Evolutionary conservation across 2,888 invertebrate species (phyloP).

Genomic region (Unio pictorum): DNA sequence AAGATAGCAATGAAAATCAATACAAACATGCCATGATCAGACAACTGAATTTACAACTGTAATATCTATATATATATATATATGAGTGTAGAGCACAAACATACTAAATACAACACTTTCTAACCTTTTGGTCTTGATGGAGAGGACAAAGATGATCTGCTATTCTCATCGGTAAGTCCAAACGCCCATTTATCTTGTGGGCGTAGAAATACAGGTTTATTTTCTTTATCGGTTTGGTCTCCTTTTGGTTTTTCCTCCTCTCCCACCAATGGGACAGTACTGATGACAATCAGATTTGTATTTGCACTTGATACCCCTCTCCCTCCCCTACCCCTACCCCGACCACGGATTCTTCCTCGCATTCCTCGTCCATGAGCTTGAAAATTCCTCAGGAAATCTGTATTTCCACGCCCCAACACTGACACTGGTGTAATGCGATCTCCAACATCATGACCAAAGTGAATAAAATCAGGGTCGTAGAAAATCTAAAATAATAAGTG

Average conservation of each 20-base stretch:
- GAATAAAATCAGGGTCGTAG: no score
- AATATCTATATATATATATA: no score
- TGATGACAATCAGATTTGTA: conserved; percentile 47
- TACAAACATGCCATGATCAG: no score
- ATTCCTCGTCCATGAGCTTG: background rate
- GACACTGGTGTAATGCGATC: no score
- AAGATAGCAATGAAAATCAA: no score
- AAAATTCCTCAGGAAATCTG: no score
- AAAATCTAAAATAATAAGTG: no score
- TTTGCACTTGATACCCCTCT: conserved; percentile 1
- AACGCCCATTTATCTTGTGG: conserved; percentile 61
- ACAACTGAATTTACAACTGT: no score
- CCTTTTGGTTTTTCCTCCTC: conserved; percentile 7
- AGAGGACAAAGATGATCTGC: conserved; percentile 16
- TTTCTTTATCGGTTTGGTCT: conserved; percentile 9
- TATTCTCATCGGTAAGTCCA: conserved; percentile 34
- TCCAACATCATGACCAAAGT: no score
- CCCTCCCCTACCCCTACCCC: conserved; percentile 16
- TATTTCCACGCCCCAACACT: no score
- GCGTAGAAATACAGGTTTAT: conserved; percentile 38
- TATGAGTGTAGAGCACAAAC: no score
- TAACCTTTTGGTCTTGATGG: conserved; percentile 44
- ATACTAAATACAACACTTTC: no score
- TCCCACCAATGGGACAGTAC: conserved; percentile 31
- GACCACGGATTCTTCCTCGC: conserved; percentile 4